Percentiles rank a stretch among this genome's conserved stretches.
Evolutionary conservation across 2,888 invertebrate species (phyloP).

Genomic region (Malthinus seriepunctatus): DNA sequence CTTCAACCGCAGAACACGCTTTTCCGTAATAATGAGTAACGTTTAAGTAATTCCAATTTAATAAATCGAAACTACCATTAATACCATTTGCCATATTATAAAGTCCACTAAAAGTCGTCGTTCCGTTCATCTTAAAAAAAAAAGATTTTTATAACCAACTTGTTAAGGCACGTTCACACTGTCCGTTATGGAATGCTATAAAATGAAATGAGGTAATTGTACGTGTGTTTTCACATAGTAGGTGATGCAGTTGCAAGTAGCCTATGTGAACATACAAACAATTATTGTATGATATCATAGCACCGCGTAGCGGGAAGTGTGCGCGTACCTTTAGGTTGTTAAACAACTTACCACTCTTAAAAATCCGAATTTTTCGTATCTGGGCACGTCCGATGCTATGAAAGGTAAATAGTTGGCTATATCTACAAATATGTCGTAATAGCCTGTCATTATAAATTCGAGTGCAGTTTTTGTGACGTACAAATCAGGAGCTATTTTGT

Average conservation of each 20-base stretch:
- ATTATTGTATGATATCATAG: too few relatives aligned
- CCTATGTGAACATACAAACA: too few relatives aligned
- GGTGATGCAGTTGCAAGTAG: too few relatives aligned
- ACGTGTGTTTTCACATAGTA: too few relatives aligned
- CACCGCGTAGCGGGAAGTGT: too few relatives aligned
- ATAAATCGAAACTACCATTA: constrained; percentile 65
- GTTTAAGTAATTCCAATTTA: constrained; percentile 72
- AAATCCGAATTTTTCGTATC: constrained; percentile 82
- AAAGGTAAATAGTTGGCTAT: constrained; percentile 64
- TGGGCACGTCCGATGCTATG: constrained; percentile 54
- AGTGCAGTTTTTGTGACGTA: constrained; percentile 66
- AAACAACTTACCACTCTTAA: constrained; percentile 69
- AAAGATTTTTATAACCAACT: too few relatives aligned
- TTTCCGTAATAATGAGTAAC: constrained; percentile 58
- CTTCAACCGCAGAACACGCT: constrained; percentile 65
- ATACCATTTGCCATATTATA: constrained; percentile 77
- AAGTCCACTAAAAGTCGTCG: constrained; percentile 71
- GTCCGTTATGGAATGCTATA: too few relatives aligned
- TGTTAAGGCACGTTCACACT: too few relatives aligned
- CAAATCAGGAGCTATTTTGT: constrained; percentile 59
- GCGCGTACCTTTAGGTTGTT: too few relatives aligned
- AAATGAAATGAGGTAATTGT: too few relatives aligned
- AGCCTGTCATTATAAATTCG: constrained; percentile 80
- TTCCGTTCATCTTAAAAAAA: constrained; percentile 73
- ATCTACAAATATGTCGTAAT: constrained; percentile 72